Conservation (phyloP, 1,140 invertebrate species). For the Bombus sibiricus region DNA sequence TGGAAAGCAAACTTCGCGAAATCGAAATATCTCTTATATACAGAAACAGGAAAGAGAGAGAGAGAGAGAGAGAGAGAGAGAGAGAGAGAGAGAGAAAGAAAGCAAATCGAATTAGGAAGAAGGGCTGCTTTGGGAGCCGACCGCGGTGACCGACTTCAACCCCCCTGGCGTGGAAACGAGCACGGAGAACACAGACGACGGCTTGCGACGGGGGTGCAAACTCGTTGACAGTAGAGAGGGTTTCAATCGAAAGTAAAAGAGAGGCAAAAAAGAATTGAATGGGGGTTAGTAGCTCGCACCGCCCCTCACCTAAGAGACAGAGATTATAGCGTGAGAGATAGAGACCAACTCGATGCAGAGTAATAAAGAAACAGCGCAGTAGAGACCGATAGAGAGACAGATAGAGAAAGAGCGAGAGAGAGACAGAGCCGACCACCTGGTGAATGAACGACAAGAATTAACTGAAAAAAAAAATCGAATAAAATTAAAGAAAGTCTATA, state of each 20-base stretch:
- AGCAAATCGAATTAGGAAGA: background rate
- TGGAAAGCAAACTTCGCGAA: background rate
- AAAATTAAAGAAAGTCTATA: slow-evolving; percentile 38
- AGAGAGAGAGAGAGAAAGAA: background rate
- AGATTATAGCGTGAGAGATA: slow-evolving; percentile 62
- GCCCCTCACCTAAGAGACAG: slow-evolving; percentile 58
- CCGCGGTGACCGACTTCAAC: slow-evolving; percentile 1
- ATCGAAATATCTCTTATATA: slow-evolving; percentile 1
- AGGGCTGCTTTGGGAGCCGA: background rate
- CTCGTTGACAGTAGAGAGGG: slow-evolving; percentile 3
- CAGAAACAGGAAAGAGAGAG: background rate
- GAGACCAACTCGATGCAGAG: slow-evolving; percentile 42
- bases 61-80: too few species aligned
- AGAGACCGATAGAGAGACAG: slow-evolving; percentile 20
- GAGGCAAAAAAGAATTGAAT: slow-evolving; percentile 5
- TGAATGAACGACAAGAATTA: slow-evolving; percentile 37
- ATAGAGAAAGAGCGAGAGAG: slow-evolving; percentile 20
- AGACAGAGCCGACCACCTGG: slow-evolving; percentile 39
- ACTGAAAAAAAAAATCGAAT: slow-evolving; percentile 11
- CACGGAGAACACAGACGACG: slow-evolving; percentile 45
- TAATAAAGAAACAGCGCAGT: slow-evolving; percentile 26
- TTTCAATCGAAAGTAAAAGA: background rate
- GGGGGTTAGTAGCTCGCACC: slow-evolving; percentile 38
- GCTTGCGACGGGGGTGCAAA: slow-evolving; percentile 46
- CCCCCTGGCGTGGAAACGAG: slow-evolving; percentile 11